These are phyloP conservation scores for Pomacea maculata DNA, from an alignment of 1,140 invertebrate genomes.

Conservation along the genomic window DNA sequence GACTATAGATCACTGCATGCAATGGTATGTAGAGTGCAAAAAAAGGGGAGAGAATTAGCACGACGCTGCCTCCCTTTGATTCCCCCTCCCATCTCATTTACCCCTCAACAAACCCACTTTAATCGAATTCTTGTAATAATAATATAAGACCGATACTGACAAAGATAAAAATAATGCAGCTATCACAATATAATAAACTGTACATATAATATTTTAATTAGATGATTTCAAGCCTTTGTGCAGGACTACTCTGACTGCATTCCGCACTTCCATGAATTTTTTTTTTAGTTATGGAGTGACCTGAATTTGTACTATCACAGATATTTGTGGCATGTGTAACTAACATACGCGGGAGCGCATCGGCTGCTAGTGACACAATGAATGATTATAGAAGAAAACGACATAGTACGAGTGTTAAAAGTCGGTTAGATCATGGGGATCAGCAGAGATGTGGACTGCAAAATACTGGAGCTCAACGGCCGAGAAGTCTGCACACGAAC, in stretches of 20 bases:
- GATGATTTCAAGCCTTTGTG: neutral
- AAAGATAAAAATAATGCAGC: too few relatives aligned
- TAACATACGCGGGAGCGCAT: conserved; percentile 36
- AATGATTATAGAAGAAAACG: conserved; percentile 54
- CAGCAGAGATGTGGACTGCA: conserved; percentile 32
- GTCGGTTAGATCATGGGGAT: conserved; percentile 46
- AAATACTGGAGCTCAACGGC: conserved; percentile 27
- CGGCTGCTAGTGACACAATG: conserved; percentile 39
- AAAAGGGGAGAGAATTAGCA: too few relatives aligned
- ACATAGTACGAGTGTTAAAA: conserved; percentile 37
- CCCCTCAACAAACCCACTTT: too few relatives aligned
- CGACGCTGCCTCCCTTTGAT: too few relatives aligned
- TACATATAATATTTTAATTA: too few relatives aligned
- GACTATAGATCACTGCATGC: too few relatives aligned
- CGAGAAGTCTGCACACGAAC: conserved; percentile 40
- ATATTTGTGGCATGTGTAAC: conserved; percentile 39
- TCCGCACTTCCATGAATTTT: conserved; percentile 14
- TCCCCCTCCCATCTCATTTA: too few relatives aligned
- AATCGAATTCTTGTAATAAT: too few relatives aligned
- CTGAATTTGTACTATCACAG: conserved; percentile 32
- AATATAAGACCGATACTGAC: too few relatives aligned
- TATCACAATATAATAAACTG: too few relatives aligned
- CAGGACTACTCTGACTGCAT: neutral
- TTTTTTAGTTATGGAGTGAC: conserved; percentile 21
- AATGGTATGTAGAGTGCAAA: too few relatives aligned